Base-by-base conservation (phyloP, 2,113 vertebrate species). In the Pluvialis apricaria region DNA sequence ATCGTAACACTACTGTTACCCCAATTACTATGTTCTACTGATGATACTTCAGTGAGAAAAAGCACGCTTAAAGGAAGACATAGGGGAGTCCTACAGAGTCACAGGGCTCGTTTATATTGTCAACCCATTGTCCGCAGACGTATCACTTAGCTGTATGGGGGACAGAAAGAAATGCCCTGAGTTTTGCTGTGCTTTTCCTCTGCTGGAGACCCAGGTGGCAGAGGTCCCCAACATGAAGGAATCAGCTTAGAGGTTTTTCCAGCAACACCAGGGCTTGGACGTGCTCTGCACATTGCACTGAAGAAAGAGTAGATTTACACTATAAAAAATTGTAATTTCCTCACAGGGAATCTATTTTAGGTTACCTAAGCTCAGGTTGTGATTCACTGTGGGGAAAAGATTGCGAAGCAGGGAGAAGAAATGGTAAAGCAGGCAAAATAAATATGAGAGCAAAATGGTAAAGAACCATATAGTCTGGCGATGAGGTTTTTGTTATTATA, bases 191-290 rank as follows among this genome's bases (percentile, higher is more conserved):
- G 13, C 29, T 81, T 73, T 58, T 52, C 16, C 42, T 81, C 25
- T 81, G 19, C 36, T 10, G 1, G 9, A 24, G 31, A 28, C 31
- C 9, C 0, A 0, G 22, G 36, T 1, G 5, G 6, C 44, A 70
- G 51, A 69, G 47, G 49, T 11, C 17, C 20, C 22, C 51, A 66
- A 28, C 26, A 36, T 4, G 0, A 34, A 69, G 34, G 14, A 20
- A 44, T 22, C 44, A 40, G 18, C 21, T 36, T 3, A 0, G 12
- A 66, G 21, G 12, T 45, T 58, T 66, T n/a, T 26, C 22, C 49
- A 31, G 29, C 40, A 36, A 5, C 28, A 11, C 10, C 15, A 5
- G 21, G 18, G 7, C 40, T 65, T 58, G 31, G 11, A 73, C 10
- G 11, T 5, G 0, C 5, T 90, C 68, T 73, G 11, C 42, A 45